These are phyloP conservation scores for Siderastrea siderea DNA, from an alignment of 92 coral and sea anemone species.

Conservation along the genomic window DNA sequence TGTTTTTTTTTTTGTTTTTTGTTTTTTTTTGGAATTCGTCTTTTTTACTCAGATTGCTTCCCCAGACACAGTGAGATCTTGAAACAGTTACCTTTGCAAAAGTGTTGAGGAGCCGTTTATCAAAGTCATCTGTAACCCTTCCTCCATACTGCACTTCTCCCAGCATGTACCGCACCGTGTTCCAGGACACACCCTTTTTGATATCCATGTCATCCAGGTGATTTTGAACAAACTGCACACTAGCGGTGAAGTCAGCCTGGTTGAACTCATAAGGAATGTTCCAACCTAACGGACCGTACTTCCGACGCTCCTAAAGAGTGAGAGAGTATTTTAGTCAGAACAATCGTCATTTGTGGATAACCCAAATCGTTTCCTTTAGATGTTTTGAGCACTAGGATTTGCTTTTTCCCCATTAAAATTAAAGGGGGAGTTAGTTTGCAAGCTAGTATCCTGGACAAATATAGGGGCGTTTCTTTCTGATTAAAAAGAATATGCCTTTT, in stretches of 20 bases:
- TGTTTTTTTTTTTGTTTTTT: neutral
- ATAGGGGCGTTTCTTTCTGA: too few species aligned
- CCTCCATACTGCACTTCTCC: constrained; percentile 99
- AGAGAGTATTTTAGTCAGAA: neutral
- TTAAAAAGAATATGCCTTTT: too few species aligned
- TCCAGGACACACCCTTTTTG: constrained; percentile 99
- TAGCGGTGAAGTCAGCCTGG: constrained; percentile 99
- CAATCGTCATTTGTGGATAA: too few species aligned
- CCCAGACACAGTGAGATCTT: neutral
- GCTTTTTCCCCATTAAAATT: too few species aligned
- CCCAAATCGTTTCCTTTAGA: too few species aligned
- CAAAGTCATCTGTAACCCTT: constrained; percentile 95
- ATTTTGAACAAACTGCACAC: constrained; percentile 98
- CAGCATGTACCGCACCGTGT: constrained; percentile 95
- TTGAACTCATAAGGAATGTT: constrained; percentile 97
- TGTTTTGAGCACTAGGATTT: too few species aligned
- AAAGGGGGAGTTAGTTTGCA: too few species aligned
- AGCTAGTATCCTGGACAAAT: too few species aligned
- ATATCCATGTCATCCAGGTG: constrained; percentile 96
- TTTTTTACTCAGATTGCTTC: neutral
- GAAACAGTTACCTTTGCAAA: constrained; percentile 80
- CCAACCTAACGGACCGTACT: constrained; percentile 98
- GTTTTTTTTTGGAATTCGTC: neutral
- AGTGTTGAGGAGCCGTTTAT: constrained; percentile 94
- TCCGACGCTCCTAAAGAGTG: constrained; percentile 89